Evolutionary conservation across 2,797 vertebrate species (phyloP), one percentile per base, ranked within the genome.

Genomic region (Tapirus indicus): DNA sequence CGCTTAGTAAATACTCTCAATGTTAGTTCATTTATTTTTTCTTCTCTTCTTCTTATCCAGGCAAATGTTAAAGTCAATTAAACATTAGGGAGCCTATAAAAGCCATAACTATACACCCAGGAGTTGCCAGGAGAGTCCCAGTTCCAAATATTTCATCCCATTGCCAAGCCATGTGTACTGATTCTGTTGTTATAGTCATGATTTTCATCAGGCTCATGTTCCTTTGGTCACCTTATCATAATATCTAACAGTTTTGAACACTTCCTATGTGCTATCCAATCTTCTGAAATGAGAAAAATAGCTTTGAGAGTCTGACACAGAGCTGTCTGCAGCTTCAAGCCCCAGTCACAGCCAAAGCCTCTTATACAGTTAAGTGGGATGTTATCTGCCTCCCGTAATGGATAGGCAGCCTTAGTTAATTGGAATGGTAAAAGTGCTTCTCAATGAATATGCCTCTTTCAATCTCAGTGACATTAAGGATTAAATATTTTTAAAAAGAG

Each of bases 221-320:
- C 13, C 56, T 91, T 96, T 66, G 32, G 49, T 47, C 62, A 71
- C 77, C 92, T 88, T 58, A 52, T 68, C 58, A 71, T 27, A 62
- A 47, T 44, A 54, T 21, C 32, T 44, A 75, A 68, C n/a, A 62
- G 68, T 80, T 91, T n/a, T 23, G 47, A 94, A 29, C 75, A 41
- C 41, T 71, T 75, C 25, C 79, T 64, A 2, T 14, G 29, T 82
- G 88, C 47, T 44, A 52, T 64, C 62, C 79, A 75, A n/a, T 58
- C 95, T 97, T 91, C 72, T 54, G 35, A 82, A 91, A 90, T 72
- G 71, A 92, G 74, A 85, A 95, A 80, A 77, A 84, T 27, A 75
- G 44, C 49, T 49, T n/a, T 84, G 71, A 75, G 54, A 56, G 49
- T 18, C 1, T 75, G 27, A 58, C 72, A 14, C 2, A 13, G 7